Conservation (phyloP, 2,113 vertebrate species). For the Zapornia atra region DNA sequence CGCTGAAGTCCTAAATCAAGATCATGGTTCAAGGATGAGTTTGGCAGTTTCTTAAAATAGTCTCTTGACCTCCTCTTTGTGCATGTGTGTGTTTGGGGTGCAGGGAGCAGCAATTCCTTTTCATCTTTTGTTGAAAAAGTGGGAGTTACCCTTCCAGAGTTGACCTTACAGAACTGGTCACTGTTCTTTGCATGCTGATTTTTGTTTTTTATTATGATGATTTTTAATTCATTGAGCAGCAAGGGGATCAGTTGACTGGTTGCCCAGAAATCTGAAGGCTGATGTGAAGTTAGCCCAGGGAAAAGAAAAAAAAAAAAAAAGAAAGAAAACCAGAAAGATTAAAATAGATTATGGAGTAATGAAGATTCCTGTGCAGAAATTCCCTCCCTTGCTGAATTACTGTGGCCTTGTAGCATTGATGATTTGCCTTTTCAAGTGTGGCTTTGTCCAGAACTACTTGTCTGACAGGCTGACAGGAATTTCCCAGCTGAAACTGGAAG, state of each 20-base stretch:
- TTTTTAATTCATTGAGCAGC: conserved; percentile 45
- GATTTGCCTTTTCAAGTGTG: conserved; percentile 51
- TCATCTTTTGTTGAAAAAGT: conserved; percentile 12
- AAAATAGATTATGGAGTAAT: background rate
- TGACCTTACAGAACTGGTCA: background rate
- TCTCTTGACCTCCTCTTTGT: conserved; percentile 63
- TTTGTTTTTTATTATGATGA: background rate
- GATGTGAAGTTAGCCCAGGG: background rate
- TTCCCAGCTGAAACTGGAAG: conserved; percentile 47
- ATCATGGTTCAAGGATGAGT: conserved; percentile 66
- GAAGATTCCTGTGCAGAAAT: background rate
- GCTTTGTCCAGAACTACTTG: conserved; percentile 46
- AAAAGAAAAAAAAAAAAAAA: background rate
- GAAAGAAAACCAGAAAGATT: background rate
- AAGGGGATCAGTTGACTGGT: conserved; percentile 22
- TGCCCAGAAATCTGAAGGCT: conserved; percentile 10
- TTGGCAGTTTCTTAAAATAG: conserved; percentile 55
- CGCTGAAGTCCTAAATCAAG: conserved; percentile 54
- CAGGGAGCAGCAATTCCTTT: conserved; percentile 58
- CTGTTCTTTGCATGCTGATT: conserved; percentile 56
- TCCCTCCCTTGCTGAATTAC: conserved; percentile 4
- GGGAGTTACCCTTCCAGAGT: background rate
- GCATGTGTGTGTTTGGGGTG: conserved; percentile 31
- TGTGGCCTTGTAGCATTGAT: conserved; percentile 52
- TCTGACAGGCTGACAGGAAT: conserved; percentile 38